Percentiles rank a stretch among this genome's conserved stretches.
Conservation (phyloP, 2,888 invertebrate genomes). For the Habroteleia sp. region DNA sequence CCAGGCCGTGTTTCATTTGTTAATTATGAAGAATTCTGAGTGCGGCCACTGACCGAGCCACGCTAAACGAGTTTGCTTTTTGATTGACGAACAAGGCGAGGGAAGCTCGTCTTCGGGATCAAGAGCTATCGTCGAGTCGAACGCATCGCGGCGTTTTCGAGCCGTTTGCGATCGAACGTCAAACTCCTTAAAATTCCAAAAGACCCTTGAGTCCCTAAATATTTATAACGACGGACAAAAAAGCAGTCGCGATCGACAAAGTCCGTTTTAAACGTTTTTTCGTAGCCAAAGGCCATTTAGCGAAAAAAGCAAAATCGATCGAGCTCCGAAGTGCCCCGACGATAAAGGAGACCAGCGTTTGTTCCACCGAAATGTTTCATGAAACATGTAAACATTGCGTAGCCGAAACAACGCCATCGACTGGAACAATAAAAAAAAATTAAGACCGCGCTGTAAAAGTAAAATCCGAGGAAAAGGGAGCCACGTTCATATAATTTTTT, state of each 20-base stretch:
- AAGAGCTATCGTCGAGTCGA: too few species aligned
- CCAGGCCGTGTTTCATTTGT: constrained; percentile 19
- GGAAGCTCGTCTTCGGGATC: too few species aligned
- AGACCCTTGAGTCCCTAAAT: constrained; percentile 38
- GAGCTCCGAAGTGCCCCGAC: constrained; percentile 4
- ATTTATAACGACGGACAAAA: constrained; percentile 52
- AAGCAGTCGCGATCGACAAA: constrained; percentile 13
- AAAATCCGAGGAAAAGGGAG: not conserved
- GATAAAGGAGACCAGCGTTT: constrained; percentile 19
- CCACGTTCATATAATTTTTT: constrained; percentile 11
- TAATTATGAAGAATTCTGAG: constrained; percentile 26
- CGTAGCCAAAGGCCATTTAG: constrained; percentile 17
- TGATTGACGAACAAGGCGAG: constrained; percentile 40
- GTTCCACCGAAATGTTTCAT: constrained; percentile 36
- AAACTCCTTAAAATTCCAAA: constrained; percentile 37
- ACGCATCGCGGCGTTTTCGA: constrained; percentile 28
- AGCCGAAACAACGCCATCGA: constrained; percentile 11
- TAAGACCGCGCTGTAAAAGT: constrained; percentile 8
- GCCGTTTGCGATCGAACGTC: constrained; percentile 27
- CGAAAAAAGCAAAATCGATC: constrained; percentile 19
- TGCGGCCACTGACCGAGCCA: not conserved
- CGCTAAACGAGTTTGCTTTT: constrained; percentile 8
- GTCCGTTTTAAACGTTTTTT: constrained; percentile 26
- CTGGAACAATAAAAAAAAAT: constrained; percentile 1
- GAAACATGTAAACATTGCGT: constrained; percentile 39